phyloP scores from a whole-genome alignment of 2,888 invertebrate genomes.

The Arctia plantaginis region DNA sequence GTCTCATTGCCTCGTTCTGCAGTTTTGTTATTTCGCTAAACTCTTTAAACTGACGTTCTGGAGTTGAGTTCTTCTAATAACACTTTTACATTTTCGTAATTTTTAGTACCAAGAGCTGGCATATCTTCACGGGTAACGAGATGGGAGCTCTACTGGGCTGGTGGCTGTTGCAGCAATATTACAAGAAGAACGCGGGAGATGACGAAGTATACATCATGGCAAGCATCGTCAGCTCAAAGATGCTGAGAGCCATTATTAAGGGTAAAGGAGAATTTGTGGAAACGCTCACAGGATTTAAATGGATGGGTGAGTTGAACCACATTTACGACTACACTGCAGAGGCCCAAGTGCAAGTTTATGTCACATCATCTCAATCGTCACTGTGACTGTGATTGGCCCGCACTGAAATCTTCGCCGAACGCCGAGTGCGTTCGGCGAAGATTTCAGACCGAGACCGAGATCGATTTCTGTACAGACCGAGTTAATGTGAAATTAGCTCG shows the following conservation, averaged over 20 bases:
- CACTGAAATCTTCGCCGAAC: too few relatives aligned
- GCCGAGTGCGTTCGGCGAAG: too few relatives aligned
- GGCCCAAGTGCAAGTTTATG: too few relatives aligned
- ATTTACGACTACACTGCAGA: too few relatives aligned
- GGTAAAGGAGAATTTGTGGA: slow-evolving; percentile 92
- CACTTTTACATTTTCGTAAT: background rate
- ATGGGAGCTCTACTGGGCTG: slow-evolving; percentile 97
- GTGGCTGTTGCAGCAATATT: slow-evolving; percentile 92
- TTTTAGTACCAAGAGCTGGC: slow-evolving; percentile 87
- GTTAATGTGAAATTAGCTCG: too few relatives aligned
- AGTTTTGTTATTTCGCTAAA: too few relatives aligned
- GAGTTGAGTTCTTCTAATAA: background rate
- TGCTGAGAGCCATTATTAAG: slow-evolving; percentile 92
- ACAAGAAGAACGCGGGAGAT: slow-evolving; percentile 74
- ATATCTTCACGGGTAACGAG: slow-evolving; percentile 98
- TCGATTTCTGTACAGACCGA: too few relatives aligned
- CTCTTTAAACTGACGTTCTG: background rate
- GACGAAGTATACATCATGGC: slow-evolving; percentile 93
- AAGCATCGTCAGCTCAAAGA: slow-evolving; percentile 98
- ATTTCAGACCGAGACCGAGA: too few relatives aligned
- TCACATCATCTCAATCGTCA: too few relatives aligned
- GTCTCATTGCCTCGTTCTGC: too few relatives aligned
- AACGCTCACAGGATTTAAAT: slow-evolving; percentile 99
- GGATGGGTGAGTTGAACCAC: slow-evolving; percentile 92
- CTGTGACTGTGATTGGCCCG: too few relatives aligned